A percentile compares a stretch with the other conserved stretches of the same genome.
Conservation (phyloP, 2,797 vertebrate genomes). For the Enteromius afrohamiltoni region DNA sequence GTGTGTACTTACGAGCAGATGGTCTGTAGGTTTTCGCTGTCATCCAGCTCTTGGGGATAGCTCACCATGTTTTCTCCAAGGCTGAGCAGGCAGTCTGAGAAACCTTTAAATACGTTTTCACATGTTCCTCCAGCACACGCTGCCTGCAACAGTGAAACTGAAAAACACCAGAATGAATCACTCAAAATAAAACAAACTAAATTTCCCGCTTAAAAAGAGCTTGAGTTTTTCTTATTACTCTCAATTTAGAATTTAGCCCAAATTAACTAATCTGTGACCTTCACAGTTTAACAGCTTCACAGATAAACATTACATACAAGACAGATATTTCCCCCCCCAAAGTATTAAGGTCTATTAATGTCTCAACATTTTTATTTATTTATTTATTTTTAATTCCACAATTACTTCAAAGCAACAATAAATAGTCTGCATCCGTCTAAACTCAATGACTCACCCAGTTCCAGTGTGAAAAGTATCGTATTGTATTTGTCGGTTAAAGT, state of each 20-base stretch:
- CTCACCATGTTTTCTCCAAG: constrained; percentile 86
- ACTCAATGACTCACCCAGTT: constrained; percentile 47
- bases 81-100: constrained; percentile 87
- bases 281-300: neutral
- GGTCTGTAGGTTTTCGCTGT: constrained; percentile 79
- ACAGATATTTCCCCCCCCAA: no score
- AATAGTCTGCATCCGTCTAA: neutral
- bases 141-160: constrained; percentile 83
- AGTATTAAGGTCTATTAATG: neutral
- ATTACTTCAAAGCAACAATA: neutral
- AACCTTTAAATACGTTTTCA: constrained; percentile 86
- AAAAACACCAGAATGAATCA: constrained; percentile 38
- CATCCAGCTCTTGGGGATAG: constrained; percentile 84
- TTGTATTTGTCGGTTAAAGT: constrained; percentile 48
- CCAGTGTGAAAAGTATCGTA: constrained; percentile 47
- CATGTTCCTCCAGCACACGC: constrained; percentile 81
- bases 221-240: neutral
- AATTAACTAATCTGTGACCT: neutral
- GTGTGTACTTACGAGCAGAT: constrained; percentile 82
- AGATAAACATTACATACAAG: neutral
- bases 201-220: neutral
- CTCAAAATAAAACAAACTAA: neutral
- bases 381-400: neutral
- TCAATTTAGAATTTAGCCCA: neutral
- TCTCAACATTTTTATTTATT: neutral